Evolutionary conservation across 2,113 vertebrate species (phyloP).

Genomic region (Pyrgilauda ruficollis): DNA sequence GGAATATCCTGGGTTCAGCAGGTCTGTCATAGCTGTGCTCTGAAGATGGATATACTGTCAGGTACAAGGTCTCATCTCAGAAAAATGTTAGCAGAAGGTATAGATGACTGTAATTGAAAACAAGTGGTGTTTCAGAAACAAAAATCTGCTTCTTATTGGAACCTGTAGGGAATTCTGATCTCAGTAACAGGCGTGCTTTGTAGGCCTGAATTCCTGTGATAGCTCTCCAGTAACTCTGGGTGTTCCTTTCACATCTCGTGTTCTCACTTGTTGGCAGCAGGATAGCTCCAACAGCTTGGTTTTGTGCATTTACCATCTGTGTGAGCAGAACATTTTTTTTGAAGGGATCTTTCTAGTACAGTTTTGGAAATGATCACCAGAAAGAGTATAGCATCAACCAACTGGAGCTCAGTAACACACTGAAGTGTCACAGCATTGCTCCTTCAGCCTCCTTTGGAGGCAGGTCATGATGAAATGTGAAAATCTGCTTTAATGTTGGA

Average conservation of each 20-base stretch:
- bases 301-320: slow-evolving; percentile 9
- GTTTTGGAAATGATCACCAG: background rate
- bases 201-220: slow-evolving; percentile 15
- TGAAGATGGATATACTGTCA: slow-evolving; percentile 10
- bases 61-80: background rate
- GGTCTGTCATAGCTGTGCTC: background rate
- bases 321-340: background rate
- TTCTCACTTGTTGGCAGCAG: background rate
- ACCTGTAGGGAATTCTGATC: slow-evolving; percentile 19
- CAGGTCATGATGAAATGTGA: background rate
- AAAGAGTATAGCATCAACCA: background rate
- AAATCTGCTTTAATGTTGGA: background rate
- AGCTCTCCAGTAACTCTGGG: slow-evolving; percentile 9
- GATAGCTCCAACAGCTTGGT: background rate
- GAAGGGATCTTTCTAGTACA: background rate
- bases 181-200: background rate
- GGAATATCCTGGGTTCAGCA: slow-evolving; percentile 23
- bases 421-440: background rate
- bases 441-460: background rate
- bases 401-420: background rate
- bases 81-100: slow-evolving; percentile 42
- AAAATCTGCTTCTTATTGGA: slow-evolving; percentile 20
- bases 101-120: slow-evolving; percentile 29
- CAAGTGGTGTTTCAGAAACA: background rate
- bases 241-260: background rate